Evolutionary conservation across 2,888 invertebrate genomes (phyloP), one percentile per base, ranked within the genome.

Genomic region (Tachina grossa): DNA sequence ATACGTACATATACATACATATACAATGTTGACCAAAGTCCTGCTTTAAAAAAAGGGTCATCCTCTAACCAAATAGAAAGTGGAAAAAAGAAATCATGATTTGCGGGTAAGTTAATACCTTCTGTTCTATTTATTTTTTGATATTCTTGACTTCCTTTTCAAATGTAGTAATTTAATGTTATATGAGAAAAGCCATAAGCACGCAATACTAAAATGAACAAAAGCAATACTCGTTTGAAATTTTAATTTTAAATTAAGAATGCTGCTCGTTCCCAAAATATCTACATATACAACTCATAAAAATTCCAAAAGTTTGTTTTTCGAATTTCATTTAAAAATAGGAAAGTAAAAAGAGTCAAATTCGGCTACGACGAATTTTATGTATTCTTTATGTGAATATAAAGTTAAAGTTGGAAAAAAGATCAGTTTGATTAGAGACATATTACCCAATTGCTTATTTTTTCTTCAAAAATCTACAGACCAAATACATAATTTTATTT

Each of bases 71-170:
- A 41, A 55, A 68, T 68, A 2, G n/a, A 6, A 19, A 51, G 11
- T 5, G 39, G 5, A 31, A 51, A 51, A 49, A 1, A n/a, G 19
- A 55, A 9, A 68, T 51, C 39, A 69, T 55, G 43, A 55, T 4
- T 41, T 69, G 69, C 22, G n/a, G 47, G 22, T n/a, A 19, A 31
- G 22, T n/a, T 71, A 71, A 71, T 45, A 31, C n/a, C 43, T 55
- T 55, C 14, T 68, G 39, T 51, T 51, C 16, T 39, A 16, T 68
- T 68, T 51, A 16, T 16, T 31, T 57, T 39, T 49, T 19, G 14
- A 47, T 31, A 47, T 53, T 14, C 53, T 68, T 51, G 51, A 13
- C 41, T 68, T 51, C 2, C 41, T 53, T 68, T 71, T 57, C 13
- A 57, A 71, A 55, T 55, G 10, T 43, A 43, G 22, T 71, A 22